These are phyloP conservation scores for Sarcophaga caerulescens DNA, from an alignment of 2,888 invertebrate species.

Conservation along the genomic window DNA sequence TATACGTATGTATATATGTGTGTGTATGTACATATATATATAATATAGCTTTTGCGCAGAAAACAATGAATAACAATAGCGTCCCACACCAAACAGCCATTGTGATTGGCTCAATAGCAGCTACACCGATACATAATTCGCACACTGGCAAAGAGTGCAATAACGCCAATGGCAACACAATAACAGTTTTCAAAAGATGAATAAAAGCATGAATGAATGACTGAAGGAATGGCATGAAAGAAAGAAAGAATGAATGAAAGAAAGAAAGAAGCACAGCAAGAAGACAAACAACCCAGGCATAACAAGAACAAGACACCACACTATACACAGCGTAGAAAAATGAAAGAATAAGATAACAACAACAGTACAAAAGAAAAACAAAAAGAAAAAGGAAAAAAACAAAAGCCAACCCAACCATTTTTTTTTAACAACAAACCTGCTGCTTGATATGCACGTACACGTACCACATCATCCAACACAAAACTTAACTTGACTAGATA, in stretches of 20 bases:
- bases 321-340: constrained; percentile 15
- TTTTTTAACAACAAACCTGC: neutral
- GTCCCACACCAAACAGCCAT: constrained; percentile 79
- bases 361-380: constrained; percentile 19
- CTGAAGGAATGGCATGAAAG: neutral
- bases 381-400: constrained; percentile 38
- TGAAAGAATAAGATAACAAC: constrained; percentile 39
- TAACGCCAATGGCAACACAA: constrained; percentile 69
- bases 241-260: neutral
- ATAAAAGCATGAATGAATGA: constrained; percentile 26
- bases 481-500: neutral
- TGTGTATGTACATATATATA: neutral
- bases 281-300: constrained; percentile 37
- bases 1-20: neutral
- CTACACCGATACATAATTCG: constrained; percentile 66
- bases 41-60: constrained; percentile 73
- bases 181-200: constrained; percentile 57
- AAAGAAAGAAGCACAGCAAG: neutral
- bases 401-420: constrained; percentile 48
- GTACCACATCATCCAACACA: neutral
- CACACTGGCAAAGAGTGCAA: constrained; percentile 63
- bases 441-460: neutral
- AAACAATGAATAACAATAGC: constrained; percentile 76
- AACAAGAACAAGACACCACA: constrained; percentile 34
- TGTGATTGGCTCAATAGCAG: constrained; percentile 80